A percentile compares a stretch with the other conserved stretches of the same genome.
Conservation (phyloP, 2,797 vertebrate species). For the Adelosebastes latens region DNA sequence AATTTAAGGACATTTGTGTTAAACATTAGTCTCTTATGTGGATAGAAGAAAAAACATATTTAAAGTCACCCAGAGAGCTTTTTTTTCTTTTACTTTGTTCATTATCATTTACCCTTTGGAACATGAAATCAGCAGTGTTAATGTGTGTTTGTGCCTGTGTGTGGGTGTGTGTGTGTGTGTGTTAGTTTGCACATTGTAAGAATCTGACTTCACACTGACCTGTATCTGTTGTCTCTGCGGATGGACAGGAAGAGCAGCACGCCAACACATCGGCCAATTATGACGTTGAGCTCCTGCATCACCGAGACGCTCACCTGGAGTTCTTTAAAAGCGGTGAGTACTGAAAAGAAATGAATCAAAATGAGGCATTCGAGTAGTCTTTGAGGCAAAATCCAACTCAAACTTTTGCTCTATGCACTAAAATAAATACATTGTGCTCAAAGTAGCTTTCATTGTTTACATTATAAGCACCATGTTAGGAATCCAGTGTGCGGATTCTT, state of each 20-base stretch:
- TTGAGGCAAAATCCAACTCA: background rate
- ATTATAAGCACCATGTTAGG: background rate
- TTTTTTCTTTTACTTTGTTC: constrained; percentile 50
- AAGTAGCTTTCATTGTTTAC: background rate
- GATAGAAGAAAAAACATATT: background rate
- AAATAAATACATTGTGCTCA: background rate
- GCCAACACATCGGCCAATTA: constrained; percentile 99
- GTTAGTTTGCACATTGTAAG: background rate
- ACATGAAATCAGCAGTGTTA: constrained; percentile 83
- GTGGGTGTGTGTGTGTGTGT: background rate
- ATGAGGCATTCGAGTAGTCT: fast-evolving
- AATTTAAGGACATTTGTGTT: background rate
- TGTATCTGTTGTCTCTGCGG: constrained; percentile 62
- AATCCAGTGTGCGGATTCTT: too few species aligned
- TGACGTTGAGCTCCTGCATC: constrained; percentile 97
- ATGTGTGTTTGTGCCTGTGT: constrained; percentile 25
- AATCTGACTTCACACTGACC: constrained; percentile 21
- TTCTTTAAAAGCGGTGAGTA: constrained; percentile 95
- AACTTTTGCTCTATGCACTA: background rate
- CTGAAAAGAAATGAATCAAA: background rate
- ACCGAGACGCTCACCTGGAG: constrained; percentile 96
- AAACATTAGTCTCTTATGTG: constrained; percentile 6
- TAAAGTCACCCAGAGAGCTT: constrained; percentile 15
- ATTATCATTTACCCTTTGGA: constrained; percentile 45
- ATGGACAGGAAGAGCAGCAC: constrained; percentile 96